A percentile compares a stretch with the other conserved stretches of the same genome.
Evolutionary conservation across 2,113 vertebrate genomes (phyloP).

Genomic region (Otocyon megalotis): DNA sequence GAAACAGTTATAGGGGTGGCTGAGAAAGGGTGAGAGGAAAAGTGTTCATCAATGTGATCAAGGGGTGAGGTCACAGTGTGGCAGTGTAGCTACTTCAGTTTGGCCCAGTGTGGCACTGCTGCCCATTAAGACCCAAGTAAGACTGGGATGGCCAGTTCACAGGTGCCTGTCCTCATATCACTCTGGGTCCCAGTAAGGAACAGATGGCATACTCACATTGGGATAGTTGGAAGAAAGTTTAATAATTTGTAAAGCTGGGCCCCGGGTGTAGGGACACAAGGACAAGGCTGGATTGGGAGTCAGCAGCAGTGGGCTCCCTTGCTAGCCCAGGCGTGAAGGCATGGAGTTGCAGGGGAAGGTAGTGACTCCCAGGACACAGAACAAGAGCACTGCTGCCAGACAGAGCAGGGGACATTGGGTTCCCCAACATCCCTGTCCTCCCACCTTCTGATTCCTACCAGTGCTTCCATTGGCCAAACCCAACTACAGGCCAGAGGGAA

Average conservation of each 20-base stretch:
- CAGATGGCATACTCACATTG: neutral
- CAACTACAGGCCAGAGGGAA: neutral
- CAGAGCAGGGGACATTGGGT: no score
- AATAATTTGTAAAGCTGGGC: neutral
- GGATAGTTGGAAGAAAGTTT: neutral
- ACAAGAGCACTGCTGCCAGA: neutral
- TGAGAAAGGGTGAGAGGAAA: neutral
- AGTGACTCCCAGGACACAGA: neutral
- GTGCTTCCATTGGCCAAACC: neutral
- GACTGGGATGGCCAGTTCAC: neutral
- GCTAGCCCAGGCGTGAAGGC: neutral
- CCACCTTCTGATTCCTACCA: neutral
- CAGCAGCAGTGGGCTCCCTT: neutral
- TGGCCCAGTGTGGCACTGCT: neutral
- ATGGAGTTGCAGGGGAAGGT: fast-evolving
- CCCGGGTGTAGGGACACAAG: neutral
- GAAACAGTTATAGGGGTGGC: neutral
- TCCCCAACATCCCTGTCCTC: neutral
- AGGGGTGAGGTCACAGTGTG: neutral
- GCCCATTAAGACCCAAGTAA: neutral
- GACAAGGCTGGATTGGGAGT: neutral
- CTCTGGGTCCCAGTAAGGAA: neutral
- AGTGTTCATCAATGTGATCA: neutral
- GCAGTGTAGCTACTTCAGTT: no score
- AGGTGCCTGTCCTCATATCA: neutral